Evolutionary conservation across 2,797 vertebrate species (phyloP).

Genomic region (Rachycentron canadum): DNA sequence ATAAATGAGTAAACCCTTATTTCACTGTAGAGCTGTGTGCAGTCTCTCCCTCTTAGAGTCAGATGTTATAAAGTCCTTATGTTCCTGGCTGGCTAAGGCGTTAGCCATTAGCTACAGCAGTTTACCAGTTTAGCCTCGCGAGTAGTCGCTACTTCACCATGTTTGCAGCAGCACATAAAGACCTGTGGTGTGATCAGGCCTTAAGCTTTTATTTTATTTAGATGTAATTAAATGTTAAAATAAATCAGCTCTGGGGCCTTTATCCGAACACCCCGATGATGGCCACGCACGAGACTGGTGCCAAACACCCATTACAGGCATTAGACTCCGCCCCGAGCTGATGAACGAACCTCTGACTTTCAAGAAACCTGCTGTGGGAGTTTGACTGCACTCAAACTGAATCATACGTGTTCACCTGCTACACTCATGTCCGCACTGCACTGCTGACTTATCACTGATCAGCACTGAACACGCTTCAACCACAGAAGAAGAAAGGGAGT

Average conservation of each 20-base stretch:
- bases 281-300: too few relatives aligned
- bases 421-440: not conserved
- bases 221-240: not conserved
- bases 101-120: not conserved
- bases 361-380: not conserved
- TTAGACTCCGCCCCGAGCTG: constrained; percentile 16
- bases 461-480: not conserved
- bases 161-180: not conserved
- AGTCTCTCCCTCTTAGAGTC: too few relatives aligned
- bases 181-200: too few relatives aligned
- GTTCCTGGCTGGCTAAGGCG: not conserved
- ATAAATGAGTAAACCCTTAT: too few relatives aligned
- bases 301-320: not conserved
- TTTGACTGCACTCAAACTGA: not conserved
- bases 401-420: not conserved
- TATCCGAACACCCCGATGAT: not conserved
- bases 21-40: too few relatives aligned
- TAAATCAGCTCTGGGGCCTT: not conserved
- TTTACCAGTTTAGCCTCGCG: not conserved
- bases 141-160: not conserved
- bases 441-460: not conserved
- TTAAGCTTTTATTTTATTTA: not conserved
- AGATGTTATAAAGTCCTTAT: too few relatives aligned
- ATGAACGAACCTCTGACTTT: constrained; percentile 33
- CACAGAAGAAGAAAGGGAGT: not conserved